phyloP scores from a whole-genome alignment of 2,797 vertebrate genomes.

The Remorina albescens region DNA sequence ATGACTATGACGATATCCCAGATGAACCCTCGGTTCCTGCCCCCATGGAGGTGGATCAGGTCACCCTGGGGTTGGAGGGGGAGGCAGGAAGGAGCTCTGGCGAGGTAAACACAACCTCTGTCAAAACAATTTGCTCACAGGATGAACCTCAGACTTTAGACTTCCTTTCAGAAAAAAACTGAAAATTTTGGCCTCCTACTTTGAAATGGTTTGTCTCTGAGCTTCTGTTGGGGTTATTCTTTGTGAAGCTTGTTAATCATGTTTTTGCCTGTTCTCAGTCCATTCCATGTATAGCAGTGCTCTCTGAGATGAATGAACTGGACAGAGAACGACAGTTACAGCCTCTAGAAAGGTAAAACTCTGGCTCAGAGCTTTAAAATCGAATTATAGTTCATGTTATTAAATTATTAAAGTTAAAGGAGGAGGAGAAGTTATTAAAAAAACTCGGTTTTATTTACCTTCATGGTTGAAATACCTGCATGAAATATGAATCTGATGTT shows the following conservation, averaged over 20 bases:
- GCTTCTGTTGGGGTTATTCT: conserved; percentile 39
- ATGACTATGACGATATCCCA: conserved; percentile 83
- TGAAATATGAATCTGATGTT: background rate
- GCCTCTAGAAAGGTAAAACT: conserved; percentile 65
- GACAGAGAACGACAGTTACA: conserved; percentile 71
- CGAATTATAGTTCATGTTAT: too few relatives aligned
- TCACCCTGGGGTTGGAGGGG: conserved; percentile 64
- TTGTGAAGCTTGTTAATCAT: conserved; percentile 5
- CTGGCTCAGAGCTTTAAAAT: background rate
- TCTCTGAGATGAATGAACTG: conserved; percentile 78
- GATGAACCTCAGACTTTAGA: conserved; percentile 77
- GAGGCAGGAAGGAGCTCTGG: conserved; percentile 83
- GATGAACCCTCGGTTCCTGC: conserved; percentile 81
- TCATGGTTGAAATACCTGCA: background rate
- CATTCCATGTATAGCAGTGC: conserved; percentile 79
- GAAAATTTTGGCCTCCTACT: conserved; percentile 44
- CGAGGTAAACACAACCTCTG: conserved; percentile 78
- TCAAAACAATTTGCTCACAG: conserved; percentile 75
- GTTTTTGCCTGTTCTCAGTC: conserved; percentile 63
- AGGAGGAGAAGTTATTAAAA: too few relatives aligned
- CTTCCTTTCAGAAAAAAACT: conserved; percentile 71
- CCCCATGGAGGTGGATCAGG: conserved; percentile 83
- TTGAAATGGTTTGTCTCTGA: conserved; percentile 22
- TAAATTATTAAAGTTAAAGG: too few relatives aligned
- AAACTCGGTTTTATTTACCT: background rate